phyloP scores from a whole-genome alignment of 2,888 invertebrate genomes.

The Campoplex nolae region DNA sequence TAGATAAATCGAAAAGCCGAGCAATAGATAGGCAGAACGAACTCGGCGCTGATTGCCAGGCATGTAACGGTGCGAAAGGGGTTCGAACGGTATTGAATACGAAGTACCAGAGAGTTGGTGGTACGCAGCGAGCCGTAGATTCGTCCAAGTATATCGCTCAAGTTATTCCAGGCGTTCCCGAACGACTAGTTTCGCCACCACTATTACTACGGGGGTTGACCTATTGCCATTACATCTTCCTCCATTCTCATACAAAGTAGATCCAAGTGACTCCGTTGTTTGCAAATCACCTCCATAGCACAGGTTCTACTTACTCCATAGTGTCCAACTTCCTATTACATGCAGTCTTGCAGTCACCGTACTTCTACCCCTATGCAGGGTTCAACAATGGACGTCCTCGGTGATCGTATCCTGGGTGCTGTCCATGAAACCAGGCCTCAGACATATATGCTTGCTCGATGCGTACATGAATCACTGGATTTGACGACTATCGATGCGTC shows the following conservation, averaged over 20 bases:
- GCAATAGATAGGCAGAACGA: constrained; percentile 65
- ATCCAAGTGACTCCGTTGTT: constrained; percentile 61
- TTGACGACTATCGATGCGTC: constrained; percentile 1
- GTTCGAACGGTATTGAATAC: constrained; percentile 35
- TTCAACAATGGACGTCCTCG: constrained; percentile 40
- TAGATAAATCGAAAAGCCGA: constrained; percentile 67
- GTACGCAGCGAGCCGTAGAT: constrained; percentile 53
- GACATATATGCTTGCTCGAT: constrained; percentile 1
- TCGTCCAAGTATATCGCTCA: constrained; percentile 50
- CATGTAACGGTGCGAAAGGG: constrained; percentile 65
- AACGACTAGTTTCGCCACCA: constrained; percentile 50
- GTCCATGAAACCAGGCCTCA: constrained; percentile 1
- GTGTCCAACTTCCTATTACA: constrained; percentile 49
- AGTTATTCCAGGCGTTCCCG: constrained; percentile 49
- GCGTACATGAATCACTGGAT: constrained; percentile 5
- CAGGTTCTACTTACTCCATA: constrained; percentile 45
- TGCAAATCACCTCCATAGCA: constrained; percentile 62
- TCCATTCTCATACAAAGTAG: constrained; percentile 57
- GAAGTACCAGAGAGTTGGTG: constrained; percentile 43
- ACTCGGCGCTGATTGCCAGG: constrained; percentile 66
- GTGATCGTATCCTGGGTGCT: constrained; percentile 21
- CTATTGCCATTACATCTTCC: constrained; percentile 54
- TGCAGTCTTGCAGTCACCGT: constrained; percentile 30
- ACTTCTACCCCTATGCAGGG: constrained; percentile 45
- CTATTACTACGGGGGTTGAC: constrained; percentile 44